Conservation (phyloP, 2,113 vertebrate genomes). For the Aegithalos caudatus region DNA sequence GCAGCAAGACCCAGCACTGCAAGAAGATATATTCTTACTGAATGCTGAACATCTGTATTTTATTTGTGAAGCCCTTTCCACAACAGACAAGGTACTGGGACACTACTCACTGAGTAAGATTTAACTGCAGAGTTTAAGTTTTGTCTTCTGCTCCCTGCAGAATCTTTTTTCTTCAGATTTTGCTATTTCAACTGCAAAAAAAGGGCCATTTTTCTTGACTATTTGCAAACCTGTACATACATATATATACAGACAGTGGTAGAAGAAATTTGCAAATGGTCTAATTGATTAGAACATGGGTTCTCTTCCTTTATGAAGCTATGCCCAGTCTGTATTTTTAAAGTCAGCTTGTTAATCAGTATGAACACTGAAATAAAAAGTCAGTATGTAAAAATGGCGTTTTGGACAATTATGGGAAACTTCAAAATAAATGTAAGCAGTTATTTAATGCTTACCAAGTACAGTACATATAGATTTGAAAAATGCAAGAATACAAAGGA, state of each 20-base stretch:
- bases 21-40: neutral
- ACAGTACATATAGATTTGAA: neutral
- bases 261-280: neutral
- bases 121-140: neutral
- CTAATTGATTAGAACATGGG: neutral
- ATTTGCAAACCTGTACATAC: neutral
- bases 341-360: neutral
- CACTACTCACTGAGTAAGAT: neutral
- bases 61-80: neutral
- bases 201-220: neutral
- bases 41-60: neutral
- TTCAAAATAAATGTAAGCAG: constrained; percentile 2
- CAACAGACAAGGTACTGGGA: neutral
- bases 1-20: neutral
- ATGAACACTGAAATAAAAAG: neutral
- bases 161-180: neutral
- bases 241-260: neutral
- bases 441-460: neutral
- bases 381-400: neutral
- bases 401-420: neutral
- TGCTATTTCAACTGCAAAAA: neutral
- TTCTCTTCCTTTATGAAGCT: neutral
- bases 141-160: neutral
- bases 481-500: constrained; percentile 1
- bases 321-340: neutral